Percentiles rank a stretch among this genome's conserved stretches.
phyloP scores from a whole-genome alignment of 2,113 vertebrate genomes.

The Heterochromis multidens region DNA sequence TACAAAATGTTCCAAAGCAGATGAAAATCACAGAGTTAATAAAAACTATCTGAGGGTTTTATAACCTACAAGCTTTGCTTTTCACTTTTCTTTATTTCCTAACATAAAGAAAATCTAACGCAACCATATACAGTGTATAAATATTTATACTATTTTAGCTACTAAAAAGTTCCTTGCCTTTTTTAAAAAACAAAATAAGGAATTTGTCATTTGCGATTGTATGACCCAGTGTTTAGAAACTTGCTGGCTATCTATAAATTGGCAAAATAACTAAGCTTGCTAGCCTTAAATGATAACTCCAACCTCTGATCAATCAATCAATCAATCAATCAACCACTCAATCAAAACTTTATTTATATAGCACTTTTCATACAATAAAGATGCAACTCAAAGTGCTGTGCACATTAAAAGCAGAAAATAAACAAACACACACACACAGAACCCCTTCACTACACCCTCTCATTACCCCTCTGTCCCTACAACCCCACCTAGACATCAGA shows the following conservation, averaged over 20 bases:
- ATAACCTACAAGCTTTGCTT: background rate
- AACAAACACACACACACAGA: too few species aligned
- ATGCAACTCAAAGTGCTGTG: too few species aligned
- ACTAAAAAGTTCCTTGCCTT: too few species aligned
- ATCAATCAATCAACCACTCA: too few species aligned
- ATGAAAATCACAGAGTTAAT: background rate
- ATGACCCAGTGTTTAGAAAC: background rate
- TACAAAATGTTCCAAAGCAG: background rate
- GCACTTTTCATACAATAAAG: too few species aligned
- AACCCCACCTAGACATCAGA: too few species aligned
- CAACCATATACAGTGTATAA: background rate
- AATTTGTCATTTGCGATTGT: background rate
- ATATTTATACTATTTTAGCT: background rate
- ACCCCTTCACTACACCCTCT: too few species aligned
- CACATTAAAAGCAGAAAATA: too few species aligned
- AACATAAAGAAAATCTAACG: rapidly evolving
- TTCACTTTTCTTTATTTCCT: background rate
- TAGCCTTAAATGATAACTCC: background rate
- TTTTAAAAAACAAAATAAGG: background rate
- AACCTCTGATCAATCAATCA: too few species aligned
- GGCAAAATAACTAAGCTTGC: background rate
- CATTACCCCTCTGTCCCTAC: too few species aligned
- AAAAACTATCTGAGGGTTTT: background rate
- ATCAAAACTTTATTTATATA: too few species aligned
- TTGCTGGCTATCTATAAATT: background rate